Base-by-base conservation (phyloP, 1,140 invertebrate genomes). In the Drosophila nebulosa region DNA sequence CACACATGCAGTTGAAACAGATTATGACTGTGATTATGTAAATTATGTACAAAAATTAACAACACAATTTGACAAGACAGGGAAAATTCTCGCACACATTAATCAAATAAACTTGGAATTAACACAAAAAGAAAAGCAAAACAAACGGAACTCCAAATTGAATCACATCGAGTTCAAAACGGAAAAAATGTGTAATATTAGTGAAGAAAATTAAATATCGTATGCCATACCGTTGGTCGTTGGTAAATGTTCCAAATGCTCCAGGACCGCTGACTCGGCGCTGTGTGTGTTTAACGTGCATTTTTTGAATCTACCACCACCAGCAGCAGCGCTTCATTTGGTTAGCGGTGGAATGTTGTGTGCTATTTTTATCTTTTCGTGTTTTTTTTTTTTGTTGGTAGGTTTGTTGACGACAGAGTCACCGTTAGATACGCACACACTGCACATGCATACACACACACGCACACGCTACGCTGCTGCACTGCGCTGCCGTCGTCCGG, bases 281-380 rank as follows among this genome's bases (percentile, higher is more conserved):
- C 76, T 91, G 90, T 71, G 85, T 90, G 68, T 91, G 85, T 90
- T 91, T 91, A 76, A 91, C 90, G 74, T 91, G 90, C 90, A 91
- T 91, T 79, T 90, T 90, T 64, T 80, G 55, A 65, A 60, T 76
- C 46, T 68, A 66, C 64, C 57, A 67, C 71, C 27, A 30, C 27
- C 55, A 51, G 64, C 74, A 59, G 32, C 57, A 68, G 53, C 50
- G 58, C 55, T 73, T 74, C 58, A 69, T 70, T 84, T 69, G 74
- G 74, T 56, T 70, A 69, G 68, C 61, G 64, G 21, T 68, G 64
- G 53, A 56, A 32, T 56, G n/a, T 56, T 18, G 18, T 46, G 7
- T 1, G 36, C 4, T 36, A 16, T 39, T 12, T 27, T 27, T 27
- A 6, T 6, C 1, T 5, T 27, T 7, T 27, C n/a, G n/a, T n/a